Percentiles rank a stretch among this genome's conserved stretches.
These are phyloP conservation scores for Pandemis heparana DNA, from an alignment of 2,888 invertebrate genomes.

Conservation along the genomic window DNA sequence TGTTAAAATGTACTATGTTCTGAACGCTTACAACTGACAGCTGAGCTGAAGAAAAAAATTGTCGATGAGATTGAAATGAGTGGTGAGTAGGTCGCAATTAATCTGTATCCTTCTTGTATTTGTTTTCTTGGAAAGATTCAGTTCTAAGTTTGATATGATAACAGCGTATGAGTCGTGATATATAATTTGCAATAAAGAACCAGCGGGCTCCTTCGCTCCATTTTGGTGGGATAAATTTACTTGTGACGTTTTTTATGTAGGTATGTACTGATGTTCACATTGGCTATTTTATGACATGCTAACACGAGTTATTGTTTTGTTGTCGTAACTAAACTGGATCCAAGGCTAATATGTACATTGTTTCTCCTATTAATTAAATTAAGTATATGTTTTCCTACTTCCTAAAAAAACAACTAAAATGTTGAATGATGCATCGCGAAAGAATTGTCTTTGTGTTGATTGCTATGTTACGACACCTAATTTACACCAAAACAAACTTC, in stretches of 20 bases:
- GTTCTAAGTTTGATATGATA: constrained; percentile 15
- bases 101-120: constrained; percentile 4
- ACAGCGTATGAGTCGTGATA: constrained; percentile 3
- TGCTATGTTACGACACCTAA: constrained; percentile 25
- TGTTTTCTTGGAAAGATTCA: constrained; percentile 16
- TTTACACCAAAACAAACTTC: constrained; percentile 12
- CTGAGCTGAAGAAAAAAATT: background rate
- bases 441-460: constrained; percentile 33
- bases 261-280: constrained; percentile 30
- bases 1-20: background rate
- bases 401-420: constrained; percentile 36
- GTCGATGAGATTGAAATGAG: background rate
- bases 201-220: background rate
- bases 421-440: constrained; percentile 37
- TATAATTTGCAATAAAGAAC: background rate
- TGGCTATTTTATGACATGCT: constrained; percentile 52
- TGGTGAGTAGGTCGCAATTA: constrained; percentile 7
- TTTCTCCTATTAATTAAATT: constrained; percentile 54
- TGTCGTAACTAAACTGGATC: constrained; percentile 66
- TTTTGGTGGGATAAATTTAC: constrained; percentile 5
- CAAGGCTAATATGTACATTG: constrained; percentile 60
- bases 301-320: constrained; percentile 66
- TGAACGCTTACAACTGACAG: constrained; percentile 3
- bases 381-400: constrained; percentile 45
- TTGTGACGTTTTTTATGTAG: constrained; percentile 33